A percentile compares a stretch with the other conserved stretches of the same genome.
phyloP scores from a whole-genome alignment of 2,888 invertebrate genomes.

The Lochmaea crataegi region DNA sequence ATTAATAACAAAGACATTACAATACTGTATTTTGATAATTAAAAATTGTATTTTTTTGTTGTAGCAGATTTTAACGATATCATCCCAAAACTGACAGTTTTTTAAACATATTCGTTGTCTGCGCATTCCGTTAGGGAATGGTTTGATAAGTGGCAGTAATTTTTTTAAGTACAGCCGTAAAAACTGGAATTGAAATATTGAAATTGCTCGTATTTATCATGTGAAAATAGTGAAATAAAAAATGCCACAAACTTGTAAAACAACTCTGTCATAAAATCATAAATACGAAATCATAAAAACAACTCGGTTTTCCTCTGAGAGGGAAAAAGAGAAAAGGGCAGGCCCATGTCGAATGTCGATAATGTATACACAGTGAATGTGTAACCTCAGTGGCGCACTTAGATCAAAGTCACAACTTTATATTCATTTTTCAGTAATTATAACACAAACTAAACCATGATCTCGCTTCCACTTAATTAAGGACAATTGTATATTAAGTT shows the following conservation, averaged over 20 bases:
- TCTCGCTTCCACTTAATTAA: no score
- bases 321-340: conserved; percentile 17
- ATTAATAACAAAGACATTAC: no score
- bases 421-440: no score
- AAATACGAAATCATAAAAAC: conserved; percentile 34
- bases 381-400: conserved; percentile 4
- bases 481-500: no score
- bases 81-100: background rate
- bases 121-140: conserved; percentile 1
- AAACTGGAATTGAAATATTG: conserved; percentile 19
- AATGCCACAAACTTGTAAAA: conserved; percentile 28
- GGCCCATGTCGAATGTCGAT: conserved; percentile 24
- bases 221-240: conserved; percentile 19
- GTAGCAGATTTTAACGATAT: background rate
- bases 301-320: conserved; percentile 18
- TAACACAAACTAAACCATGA: no score
- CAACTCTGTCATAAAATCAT: conserved; percentile 32
- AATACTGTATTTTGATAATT: background rate
- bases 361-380: conserved; percentile 21
- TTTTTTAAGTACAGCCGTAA: background rate
- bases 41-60: background rate
- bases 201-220: conserved; percentile 15
- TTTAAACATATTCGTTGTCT: background rate
- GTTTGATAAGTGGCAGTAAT: conserved; percentile 1
- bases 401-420: background rate